Base-by-base conservation (phyloP, 2,888 invertebrate species). In the Drosophila leonis region DNA sequence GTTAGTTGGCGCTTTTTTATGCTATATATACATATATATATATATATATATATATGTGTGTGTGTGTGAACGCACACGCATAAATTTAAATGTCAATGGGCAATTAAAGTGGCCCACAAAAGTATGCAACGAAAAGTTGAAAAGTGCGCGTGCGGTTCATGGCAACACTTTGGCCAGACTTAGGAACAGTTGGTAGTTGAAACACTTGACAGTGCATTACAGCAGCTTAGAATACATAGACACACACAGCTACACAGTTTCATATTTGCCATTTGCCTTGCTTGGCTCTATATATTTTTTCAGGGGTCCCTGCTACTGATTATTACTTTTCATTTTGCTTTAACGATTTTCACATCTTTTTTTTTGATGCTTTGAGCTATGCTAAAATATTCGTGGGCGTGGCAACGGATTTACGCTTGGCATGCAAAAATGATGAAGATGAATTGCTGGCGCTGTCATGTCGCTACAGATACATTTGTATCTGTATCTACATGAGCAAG, bases 351-450 rank as follows among this genome's bases (percentile, higher is more conserved):
- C 70, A 71, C 71, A 60, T 66, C 44, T 64, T 49, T 27, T 63
- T 65, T 31, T 49, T 24, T 46, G 33, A 29, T 56, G 35, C 44
- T 46, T n/a, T 39, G 35, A 56, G 66, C 63, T 49, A 68, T 66
- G 77, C 35, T 59, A 65, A 71, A 73, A 56, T 72, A 49, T 81
- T 66, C 65, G 59, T 44, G 65, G 75, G 75, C 72, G 72, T 82
- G 65, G 85, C 78, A 68, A 64, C 75, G 83, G 83, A 81, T 83
- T 86, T 77, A 86, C 83, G 88, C 78, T 67, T 77, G 69, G 78
- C 83, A 78, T 78, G 75, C 82, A 72, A 77, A 82, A 81, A 81
- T 85, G 87, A 85, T 88, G 84, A 85, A 86, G 88, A 85, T 85
- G 84, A 85, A 88, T 85, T 84, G 71, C 86, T 44, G 66, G 37